Evolutionary conservation across 2,797 vertebrate genomes (phyloP).

Genomic region (Sebastes vulpes): DNA sequence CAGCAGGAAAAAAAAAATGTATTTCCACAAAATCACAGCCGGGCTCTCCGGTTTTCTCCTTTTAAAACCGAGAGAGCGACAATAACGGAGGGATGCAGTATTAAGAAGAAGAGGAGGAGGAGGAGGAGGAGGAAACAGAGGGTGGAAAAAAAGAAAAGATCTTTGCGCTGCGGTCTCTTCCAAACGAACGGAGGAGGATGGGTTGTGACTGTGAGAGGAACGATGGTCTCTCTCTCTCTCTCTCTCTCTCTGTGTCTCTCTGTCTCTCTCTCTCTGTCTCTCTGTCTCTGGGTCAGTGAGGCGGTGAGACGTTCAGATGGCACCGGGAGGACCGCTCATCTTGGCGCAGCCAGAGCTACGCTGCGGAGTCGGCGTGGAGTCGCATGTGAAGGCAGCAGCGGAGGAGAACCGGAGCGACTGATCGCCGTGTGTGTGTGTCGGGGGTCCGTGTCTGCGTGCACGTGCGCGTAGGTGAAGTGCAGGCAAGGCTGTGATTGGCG

Average conservation of each 20-base stretch:
- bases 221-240: constrained; percentile 48
- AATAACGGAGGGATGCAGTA: constrained; percentile 32
- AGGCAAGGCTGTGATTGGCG: constrained; percentile 76
- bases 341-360: constrained; percentile 72
- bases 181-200: constrained; percentile 50
- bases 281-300: constrained; percentile 67
- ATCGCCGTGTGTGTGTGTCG: constrained; percentile 5
- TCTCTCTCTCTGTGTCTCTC: constrained; percentile 2
- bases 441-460: constrained; percentile 31
- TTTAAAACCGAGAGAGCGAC: constrained; percentile 18
- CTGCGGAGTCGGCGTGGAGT: constrained; percentile 44
- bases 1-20: constrained; percentile 54
- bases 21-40: constrained; percentile 68
- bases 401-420: constrained; percentile 42
- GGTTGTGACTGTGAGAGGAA: constrained; percentile 51
- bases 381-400: constrained; percentile 51
- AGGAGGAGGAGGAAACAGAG: constrained; percentile 11
- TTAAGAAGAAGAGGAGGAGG: constrained; percentile 9
- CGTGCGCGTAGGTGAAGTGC: constrained; percentile 42
- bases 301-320: constrained; percentile 67
- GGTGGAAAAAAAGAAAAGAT: constrained; percentile 30
- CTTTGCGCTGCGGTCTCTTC: constrained; percentile 54
- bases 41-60: constrained; percentile 36
- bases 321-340: constrained; percentile 76
- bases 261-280: background rate